Evolutionary conservation across 2,888 invertebrate species (phyloP).

Genomic region (Temnothorax ravouxi): DNA sequence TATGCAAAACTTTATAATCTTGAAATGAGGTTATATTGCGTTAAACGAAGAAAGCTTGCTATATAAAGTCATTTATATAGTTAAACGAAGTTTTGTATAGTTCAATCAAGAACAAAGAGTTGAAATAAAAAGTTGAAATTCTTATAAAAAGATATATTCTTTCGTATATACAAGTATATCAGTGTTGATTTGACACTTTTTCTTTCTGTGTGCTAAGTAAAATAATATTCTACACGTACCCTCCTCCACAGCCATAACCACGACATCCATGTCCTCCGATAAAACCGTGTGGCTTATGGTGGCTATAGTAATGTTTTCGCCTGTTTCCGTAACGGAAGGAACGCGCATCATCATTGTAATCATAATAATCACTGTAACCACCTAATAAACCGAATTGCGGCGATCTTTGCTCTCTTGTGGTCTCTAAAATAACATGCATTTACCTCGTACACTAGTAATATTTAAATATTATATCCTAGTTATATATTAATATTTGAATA

Average conservation of each 20-base stretch:
- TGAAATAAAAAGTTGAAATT: too few relatives aligned
- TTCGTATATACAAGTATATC: too few relatives aligned
- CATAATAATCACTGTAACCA: slow-evolving; percentile 70
- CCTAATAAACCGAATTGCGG: slow-evolving; percentile 70
- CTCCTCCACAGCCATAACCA: slow-evolving; percentile 67
- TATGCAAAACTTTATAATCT: too few relatives aligned
- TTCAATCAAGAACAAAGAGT: too few relatives aligned
- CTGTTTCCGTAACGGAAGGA: slow-evolving; percentile 6
- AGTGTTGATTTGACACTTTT: too few relatives aligned
- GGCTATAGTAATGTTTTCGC: slow-evolving; percentile 60
- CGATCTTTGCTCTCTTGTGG: slow-evolving; percentile 68
- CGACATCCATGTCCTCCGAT: slow-evolving; percentile 60
- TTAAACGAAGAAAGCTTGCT: too few relatives aligned
- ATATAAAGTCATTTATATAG: too few relatives aligned
- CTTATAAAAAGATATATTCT: too few relatives aligned
- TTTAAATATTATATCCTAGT: not conserved
- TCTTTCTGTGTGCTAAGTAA: not conserved
- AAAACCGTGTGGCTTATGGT: slow-evolving; percentile 59
- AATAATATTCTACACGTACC: slow-evolving; percentile 51
- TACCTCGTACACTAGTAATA: not conserved
- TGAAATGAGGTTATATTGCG: too few relatives aligned
- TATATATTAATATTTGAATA: not conserved
- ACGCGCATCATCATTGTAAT: slow-evolving; percentile 43
- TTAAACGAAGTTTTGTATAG: too few relatives aligned
- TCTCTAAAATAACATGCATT: slow-evolving; percentile 26